Conservation (phyloP, 35 echinoderm and acorn worm genomes). For the Diadema setosum region DNA sequence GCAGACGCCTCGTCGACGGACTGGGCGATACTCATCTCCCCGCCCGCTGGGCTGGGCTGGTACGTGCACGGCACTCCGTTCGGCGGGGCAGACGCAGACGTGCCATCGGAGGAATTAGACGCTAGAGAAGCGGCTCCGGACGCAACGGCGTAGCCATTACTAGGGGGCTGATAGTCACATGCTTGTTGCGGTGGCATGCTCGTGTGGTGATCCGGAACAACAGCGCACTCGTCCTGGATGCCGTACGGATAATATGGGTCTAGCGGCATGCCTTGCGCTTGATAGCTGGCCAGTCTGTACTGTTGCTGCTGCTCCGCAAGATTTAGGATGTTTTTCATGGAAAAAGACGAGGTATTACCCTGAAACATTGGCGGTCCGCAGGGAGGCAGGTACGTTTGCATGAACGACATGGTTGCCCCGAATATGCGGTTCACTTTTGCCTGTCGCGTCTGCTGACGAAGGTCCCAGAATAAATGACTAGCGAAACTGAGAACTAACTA, state of each 20-base stretch:
- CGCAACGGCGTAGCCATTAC: background rate
- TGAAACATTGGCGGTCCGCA: background rate
- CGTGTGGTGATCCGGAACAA: background rate
- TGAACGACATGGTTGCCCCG: background rate
- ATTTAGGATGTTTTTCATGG: background rate
- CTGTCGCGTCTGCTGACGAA: too few relatives aligned
- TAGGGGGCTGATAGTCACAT: background rate
- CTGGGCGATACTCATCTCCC: too few relatives aligned
- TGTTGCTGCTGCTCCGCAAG: background rate
- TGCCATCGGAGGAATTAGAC: too few relatives aligned
- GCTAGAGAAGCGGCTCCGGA: background rate
- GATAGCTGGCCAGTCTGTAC: background rate
- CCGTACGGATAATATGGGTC: background rate
- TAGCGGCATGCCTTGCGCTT: background rate
- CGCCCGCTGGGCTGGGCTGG: background rate
- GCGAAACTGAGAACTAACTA: too few relatives aligned
- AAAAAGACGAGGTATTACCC: background rate
- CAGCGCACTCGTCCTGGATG: background rate
- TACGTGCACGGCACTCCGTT: background rate
- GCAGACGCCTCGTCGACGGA: too few relatives aligned
- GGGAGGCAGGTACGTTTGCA: background rate
- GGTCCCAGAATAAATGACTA: too few relatives aligned
- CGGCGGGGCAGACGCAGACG: background rate
- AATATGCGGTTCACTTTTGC: too few relatives aligned
- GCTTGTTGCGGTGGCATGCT: background rate